Evolutionary conservation across 2,888 invertebrate species (phyloP), one percentile per base, ranked within the genome.

Genomic region (Bombylius major): DNA sequence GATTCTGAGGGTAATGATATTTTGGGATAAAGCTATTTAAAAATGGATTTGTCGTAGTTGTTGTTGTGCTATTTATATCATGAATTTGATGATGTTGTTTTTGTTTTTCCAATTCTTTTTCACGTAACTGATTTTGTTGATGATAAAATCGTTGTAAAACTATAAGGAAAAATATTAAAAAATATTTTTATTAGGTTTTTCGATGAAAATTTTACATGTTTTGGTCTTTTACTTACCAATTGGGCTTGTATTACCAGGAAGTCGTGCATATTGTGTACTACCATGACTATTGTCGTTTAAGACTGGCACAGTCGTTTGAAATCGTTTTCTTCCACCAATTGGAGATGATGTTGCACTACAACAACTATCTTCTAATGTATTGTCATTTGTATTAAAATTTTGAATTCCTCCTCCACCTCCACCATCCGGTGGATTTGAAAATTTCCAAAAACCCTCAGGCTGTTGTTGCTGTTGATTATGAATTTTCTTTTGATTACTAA

Each of bases 121-220:
- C 77, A 60, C 85, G 77, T 62, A 79, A 73, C 70, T 87, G 87
- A 67, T 84, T 85, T 67, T 83, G 86, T 69, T 87, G 87, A 70
- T 87, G 87, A 67, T 84, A 84, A 69, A 86, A 87, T 69, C 87
- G 78, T 69, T 87, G 87, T 62, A 87, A 76, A 58, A 87, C 84
- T 71, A 51, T n/a, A 60, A 60, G 14, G 13, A 49, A 45, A 56
- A 23, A 23, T 23, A 23, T 23, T 23, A 23, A 3, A n/a, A 45
- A 45, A 14, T 45, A 9, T 44, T 12, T 44, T 12, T 44, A 12
- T 13, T 36, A 36, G 4, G 1, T 36, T 36, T 36, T 4, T 36
- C 4, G 9, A 3, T 1, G 6, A 6, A 4, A 8, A 8, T 9
- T 36, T 36, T 36, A 8, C 36, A 3, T 36, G 1, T 36, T 36